Evolutionary conservation across 1,140 invertebrate genomes (phyloP).

Genomic region (Camponotus pennsylvanicus): DNA sequence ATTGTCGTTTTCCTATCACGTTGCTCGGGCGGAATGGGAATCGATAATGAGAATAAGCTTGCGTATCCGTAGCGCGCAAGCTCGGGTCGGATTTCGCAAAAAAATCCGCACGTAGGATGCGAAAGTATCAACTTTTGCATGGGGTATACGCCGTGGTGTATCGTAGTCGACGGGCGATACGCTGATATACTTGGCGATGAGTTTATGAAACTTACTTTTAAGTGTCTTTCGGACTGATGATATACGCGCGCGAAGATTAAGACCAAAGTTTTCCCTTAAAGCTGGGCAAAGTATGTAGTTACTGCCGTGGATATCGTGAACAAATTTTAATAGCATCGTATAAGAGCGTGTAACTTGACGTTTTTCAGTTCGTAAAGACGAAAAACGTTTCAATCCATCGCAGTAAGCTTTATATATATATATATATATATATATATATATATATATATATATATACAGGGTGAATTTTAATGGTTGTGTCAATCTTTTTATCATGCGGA

Average conservation of each 20-base stretch:
- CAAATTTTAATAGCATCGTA: conserved; percentile 54
- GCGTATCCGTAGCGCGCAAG: background rate
- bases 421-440: too few relatives aligned
- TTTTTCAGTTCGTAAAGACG: conserved; percentile 18
- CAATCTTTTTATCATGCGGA: too few relatives aligned
- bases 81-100: background rate
- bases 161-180: conserved; percentile 23
- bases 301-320: conserved; percentile 34
- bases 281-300: conserved; percentile 33
- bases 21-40: conserved; percentile 21
- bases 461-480: too few relatives aligned
- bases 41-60: conserved; percentile 49
- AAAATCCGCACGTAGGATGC: conserved; percentile 1
- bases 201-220: conserved; percentile 57
- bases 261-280: conserved; percentile 52
- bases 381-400: background rate
- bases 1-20: conserved; percentile 46
- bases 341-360: conserved; percentile 36
- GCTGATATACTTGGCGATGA: conserved; percentile 51
- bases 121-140: conserved; percentile 14
- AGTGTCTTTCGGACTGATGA: conserved; percentile 55
- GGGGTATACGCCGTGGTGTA: background rate
- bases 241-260: conserved; percentile 57
- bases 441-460: too few relatives aligned
- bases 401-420: background rate